phyloP scores from a whole-genome alignment of 2,113 vertebrate genomes.

The Coturnix japonica region DNA sequence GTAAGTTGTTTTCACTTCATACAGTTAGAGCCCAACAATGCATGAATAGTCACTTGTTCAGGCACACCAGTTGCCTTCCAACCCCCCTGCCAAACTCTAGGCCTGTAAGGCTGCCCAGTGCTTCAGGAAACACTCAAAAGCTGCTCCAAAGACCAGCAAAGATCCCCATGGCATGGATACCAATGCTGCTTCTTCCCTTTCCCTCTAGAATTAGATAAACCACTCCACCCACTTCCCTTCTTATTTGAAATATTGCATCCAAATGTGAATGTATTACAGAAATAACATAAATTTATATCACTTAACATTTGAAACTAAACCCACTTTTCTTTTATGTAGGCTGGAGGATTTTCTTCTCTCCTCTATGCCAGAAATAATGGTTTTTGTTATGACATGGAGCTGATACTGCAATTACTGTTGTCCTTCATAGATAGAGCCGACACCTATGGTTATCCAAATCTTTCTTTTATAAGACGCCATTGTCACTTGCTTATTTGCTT shows the following conservation, averaged over 20 bases:
- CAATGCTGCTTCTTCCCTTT: neutral
- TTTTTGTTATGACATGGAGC: neutral
- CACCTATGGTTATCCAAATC: neutral
- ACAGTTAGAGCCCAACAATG: neutral
- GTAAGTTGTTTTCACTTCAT: neutral
- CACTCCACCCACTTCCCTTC: neutral
- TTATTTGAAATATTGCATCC: neutral
- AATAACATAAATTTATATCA: neutral
- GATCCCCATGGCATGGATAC: neutral
- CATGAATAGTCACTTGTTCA: neutral
- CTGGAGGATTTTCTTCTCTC: neutral
- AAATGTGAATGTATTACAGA: neutral
- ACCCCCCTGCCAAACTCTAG: neutral
- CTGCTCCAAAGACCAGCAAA: constrained; percentile 20
- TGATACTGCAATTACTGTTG: neutral
- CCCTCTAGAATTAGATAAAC: neutral
- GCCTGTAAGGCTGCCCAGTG: neutral
- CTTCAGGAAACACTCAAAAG: neutral
- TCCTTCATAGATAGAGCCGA: neutral
- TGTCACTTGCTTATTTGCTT: neutral
- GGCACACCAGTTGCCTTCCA: neutral
- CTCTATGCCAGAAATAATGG: neutral
- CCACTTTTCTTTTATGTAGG: neutral
- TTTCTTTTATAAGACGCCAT: neutral
- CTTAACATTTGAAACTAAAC: neutral